These are phyloP conservation scores for Diabrotica virgifera DNA, from an alignment of 1,140 invertebrate genomes.

Conservation along the genomic window DNA sequence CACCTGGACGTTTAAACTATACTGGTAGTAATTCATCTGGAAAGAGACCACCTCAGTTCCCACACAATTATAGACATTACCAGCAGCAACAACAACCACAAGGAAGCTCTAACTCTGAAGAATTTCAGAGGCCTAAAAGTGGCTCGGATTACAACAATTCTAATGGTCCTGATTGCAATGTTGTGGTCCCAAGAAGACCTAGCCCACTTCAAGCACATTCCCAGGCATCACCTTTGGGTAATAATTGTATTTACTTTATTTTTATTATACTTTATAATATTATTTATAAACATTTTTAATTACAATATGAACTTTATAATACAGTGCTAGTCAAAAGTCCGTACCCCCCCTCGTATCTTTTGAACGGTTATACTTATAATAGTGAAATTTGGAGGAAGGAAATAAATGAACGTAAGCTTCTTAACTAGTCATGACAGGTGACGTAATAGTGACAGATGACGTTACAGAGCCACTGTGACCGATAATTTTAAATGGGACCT, in stretches of 20 bases:
- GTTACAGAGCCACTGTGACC: no score
- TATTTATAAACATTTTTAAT: no score
- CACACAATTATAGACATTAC: constrained; percentile 41
- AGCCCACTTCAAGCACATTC: constrained; percentile 62
- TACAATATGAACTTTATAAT: no score
- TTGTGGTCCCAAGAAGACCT: constrained; percentile 60
- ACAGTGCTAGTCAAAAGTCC: no score
- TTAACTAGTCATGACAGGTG: no score
- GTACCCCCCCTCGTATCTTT: no score
- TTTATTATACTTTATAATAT: neutral
- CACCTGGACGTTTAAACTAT: constrained; percentile 59
- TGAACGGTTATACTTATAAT: no score
- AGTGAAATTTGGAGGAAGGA: no score
- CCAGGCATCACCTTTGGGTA: constrained; percentile 51
- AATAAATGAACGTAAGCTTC: no score
- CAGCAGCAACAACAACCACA: constrained; percentile 55
- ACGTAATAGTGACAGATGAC: no score
- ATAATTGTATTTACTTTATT: neutral
- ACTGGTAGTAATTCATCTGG: constrained; percentile 51
- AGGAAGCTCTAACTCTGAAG: constrained; percentile 57
- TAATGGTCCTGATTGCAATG: constrained; percentile 59
- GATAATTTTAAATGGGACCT: no score
- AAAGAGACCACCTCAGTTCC: constrained; percentile 40
- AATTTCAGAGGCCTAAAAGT: constrained; percentile 66
- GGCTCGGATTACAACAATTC: constrained; percentile 49